A percentile compares a stretch with the other conserved stretches of the same genome.
Evolutionary conservation across 1,140 invertebrate genomes (phyloP).

Genomic region (Danaus plexippus): DNA sequence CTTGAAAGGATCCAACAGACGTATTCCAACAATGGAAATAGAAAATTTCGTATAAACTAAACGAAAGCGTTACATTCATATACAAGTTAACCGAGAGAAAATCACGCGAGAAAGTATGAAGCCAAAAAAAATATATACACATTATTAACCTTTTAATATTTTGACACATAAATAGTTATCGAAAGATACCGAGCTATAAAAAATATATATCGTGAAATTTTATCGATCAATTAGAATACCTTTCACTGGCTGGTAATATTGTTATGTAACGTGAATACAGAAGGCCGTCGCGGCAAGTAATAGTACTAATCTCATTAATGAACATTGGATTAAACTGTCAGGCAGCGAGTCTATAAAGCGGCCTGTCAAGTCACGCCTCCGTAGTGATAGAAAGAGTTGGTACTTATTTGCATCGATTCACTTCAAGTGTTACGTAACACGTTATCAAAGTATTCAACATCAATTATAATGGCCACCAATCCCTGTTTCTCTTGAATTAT

Average conservation of each 20-base stretch:
- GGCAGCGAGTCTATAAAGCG: slow-evolving; percentile 31
- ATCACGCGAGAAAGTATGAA: no score
- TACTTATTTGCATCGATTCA: slow-evolving; percentile 25
- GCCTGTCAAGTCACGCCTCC: slow-evolving; percentile 33
- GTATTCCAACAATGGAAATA: no score
- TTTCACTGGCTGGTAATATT: slow-evolving; percentile 22
- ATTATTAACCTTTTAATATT: neutral
- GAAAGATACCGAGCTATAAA: slow-evolving; percentile 40
- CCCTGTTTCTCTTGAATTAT: neutral
- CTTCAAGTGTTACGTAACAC: slow-evolving; percentile 29
- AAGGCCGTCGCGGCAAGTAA: slow-evolving; percentile 15
- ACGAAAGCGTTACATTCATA: no score
- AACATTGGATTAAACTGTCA: slow-evolving; percentile 21
- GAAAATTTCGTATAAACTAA: no score
- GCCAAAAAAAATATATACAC: no score
- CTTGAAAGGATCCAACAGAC: no score
- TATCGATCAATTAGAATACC: slow-evolving; percentile 20
- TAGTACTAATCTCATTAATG: slow-evolving; percentile 21
- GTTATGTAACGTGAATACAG: slow-evolving; percentile 13
- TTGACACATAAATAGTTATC: slow-evolving; percentile 49
- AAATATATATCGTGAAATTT: slow-evolving; percentile 9
- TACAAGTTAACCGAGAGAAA: no score
- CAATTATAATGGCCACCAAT: slow-evolving; percentile 23
- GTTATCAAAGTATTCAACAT: slow-evolving; percentile 18
- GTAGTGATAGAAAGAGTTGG: slow-evolving; percentile 11